Conservation (phyloP, 2,797 vertebrate genomes). For the Acipenser transmontanus region DNA sequence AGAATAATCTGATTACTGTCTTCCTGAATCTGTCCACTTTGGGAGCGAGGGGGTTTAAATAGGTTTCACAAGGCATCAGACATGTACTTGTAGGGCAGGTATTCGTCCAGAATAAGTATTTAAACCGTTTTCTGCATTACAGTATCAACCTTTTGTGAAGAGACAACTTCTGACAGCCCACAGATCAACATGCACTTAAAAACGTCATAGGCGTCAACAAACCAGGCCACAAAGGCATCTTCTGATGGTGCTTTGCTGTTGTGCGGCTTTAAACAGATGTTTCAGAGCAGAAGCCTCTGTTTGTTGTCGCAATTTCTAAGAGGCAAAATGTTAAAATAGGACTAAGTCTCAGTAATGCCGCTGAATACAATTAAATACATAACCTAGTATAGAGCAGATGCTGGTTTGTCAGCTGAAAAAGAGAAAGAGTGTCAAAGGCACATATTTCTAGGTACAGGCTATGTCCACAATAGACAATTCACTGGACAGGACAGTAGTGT, state of each 20-base stretch:
- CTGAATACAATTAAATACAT: slow-evolving; percentile 38
- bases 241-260: slow-evolving; percentile 14
- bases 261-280: slow-evolving; percentile 35
- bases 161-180: not conserved
- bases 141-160: not conserved
- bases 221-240: not conserved
- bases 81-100: slow-evolving; percentile 9
- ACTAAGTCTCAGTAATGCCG: slow-evolving; percentile 37
- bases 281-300: slow-evolving; percentile 28
- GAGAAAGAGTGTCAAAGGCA: not conserved
- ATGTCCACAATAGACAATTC: no score
- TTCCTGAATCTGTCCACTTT: slow-evolving; percentile 27
- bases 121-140: not conserved
- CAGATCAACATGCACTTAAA: not conserved
- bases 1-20: slow-evolving; percentile 38
- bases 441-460: slow-evolving; percentile 1
- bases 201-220: not conserved
- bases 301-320: slow-evolving; percentile 37
- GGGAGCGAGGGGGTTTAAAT: slow-evolving; percentile 10
- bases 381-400: slow-evolving; percentile 28
- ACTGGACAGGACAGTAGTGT: no score
- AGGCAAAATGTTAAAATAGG: slow-evolving; percentile 39
- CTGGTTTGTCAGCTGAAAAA: slow-evolving; percentile 11
- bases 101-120: slow-evolving; percentile 1
- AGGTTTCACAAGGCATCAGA: slow-evolving; percentile 10